These are phyloP conservation scores for Apus apus DNA, from an alignment of 2,113 vertebrate genomes.

Conservation along the genomic window DNA sequence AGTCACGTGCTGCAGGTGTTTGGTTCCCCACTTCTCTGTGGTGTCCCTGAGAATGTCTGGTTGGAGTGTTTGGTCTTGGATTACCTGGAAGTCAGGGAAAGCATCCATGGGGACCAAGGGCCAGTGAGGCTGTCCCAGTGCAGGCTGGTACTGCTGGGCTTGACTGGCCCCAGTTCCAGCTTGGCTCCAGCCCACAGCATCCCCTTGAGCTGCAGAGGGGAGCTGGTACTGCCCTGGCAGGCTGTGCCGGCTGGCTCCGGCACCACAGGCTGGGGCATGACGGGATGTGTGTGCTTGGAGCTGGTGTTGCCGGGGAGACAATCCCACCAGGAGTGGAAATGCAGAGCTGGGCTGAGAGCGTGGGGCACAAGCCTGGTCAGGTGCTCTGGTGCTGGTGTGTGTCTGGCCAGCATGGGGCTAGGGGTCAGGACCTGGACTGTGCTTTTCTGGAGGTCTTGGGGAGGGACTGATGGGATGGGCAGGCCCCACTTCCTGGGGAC, in stretches of 20 bases:
- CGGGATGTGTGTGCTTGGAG: rapidly evolving
- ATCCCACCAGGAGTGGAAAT: not conserved
- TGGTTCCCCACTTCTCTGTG: rapidly evolving
- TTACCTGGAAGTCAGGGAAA: constrained; percentile 7
- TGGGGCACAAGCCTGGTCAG: not conserved
- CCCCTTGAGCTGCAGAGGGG: not conserved
- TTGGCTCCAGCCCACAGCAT: not conserved
- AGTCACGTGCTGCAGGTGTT: not conserved
- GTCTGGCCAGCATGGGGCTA: not conserved
- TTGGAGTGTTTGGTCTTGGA: not conserved
- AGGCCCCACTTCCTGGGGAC: not conserved
- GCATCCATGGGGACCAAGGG: not conserved
- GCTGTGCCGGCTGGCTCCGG: rapidly evolving
- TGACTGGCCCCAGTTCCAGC: not conserved
- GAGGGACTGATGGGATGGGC: not conserved
- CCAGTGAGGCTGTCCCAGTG: not conserved
- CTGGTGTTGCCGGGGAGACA: rapidly evolving
- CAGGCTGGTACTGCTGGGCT: not conserved
- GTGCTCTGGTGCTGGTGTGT: not conserved
- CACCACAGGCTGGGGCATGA: not conserved
- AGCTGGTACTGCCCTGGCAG: not conserved
- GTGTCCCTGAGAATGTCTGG: not conserved
- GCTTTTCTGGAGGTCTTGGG: not conserved
- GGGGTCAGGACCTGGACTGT: rapidly evolving
- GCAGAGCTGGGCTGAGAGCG: rapidly evolving